These are phyloP conservation scores for Gymnosoma rotundatum DNA, from an alignment of 2,888 invertebrate species.

Conservation along the genomic window DNA sequence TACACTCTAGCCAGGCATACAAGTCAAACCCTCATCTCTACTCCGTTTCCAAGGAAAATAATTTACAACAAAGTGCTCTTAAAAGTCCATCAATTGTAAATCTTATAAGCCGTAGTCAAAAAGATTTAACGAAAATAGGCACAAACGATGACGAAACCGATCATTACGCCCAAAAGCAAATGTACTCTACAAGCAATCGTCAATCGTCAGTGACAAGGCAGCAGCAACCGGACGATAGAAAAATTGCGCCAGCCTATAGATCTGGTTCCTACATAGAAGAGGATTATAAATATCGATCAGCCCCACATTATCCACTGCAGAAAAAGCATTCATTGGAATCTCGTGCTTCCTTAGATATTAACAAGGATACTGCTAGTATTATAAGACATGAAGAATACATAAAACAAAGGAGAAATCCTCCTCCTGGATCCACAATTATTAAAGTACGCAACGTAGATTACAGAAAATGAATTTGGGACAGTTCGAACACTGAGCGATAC, in stretches of 20 bases:
- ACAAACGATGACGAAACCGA: conserved; percentile 73
- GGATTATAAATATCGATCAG: conserved; percentile 75
- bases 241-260: conserved; percentile 44
- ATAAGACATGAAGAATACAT: conserved; percentile 87
- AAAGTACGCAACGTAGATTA: conserved; percentile 83
- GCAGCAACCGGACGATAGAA: conserved; percentile 48
- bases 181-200: conserved; percentile 42
- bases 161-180: conserved; percentile 52
- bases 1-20: conserved; percentile 83
- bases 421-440: conserved; percentile 84
- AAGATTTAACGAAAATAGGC: conserved; percentile 87
- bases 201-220: conserved; percentile 27
- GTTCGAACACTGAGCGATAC: background rate
- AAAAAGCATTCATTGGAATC: conserved; percentile 79
- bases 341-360: conserved; percentile 81
- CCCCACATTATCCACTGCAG: conserved; percentile 75
- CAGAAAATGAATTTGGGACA: conserved; percentile 73
- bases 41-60: conserved; percentile 76
- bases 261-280: conserved; percentile 67
- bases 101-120: conserved; percentile 91
- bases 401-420: conserved; percentile 76
- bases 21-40: conserved; percentile 91
- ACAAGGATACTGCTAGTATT: conserved; percentile 81
- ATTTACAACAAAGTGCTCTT: conserved; percentile 80
- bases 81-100: conserved; percentile 94